A percentile compares a stretch with the other conserved stretches of the same genome.
Conservation (phyloP, 2,888 invertebrate species). For the Ophonus ardosiacus region DNA sequence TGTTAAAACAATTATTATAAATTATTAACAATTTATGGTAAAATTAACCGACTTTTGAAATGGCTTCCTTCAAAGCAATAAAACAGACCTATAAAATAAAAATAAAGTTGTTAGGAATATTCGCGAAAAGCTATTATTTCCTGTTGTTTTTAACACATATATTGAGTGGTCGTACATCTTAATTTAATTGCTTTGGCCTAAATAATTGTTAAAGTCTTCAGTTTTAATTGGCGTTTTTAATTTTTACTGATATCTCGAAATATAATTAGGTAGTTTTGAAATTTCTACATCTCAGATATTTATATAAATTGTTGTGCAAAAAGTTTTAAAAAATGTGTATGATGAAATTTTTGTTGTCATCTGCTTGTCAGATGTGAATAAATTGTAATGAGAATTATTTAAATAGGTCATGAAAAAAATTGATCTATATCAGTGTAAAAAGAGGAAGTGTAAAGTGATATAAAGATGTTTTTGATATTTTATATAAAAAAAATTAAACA, state of each 20-base stretch:
- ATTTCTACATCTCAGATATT: too few relatives aligned
- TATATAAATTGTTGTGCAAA: too few relatives aligned
- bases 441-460: too few relatives aligned
- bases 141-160: not conserved
- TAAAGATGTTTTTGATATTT: too few relatives aligned
- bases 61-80: constrained; percentile 20
- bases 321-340: too few relatives aligned
- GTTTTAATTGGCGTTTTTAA: not conserved
- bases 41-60: constrained; percentile 33
- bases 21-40: constrained; percentile 18
- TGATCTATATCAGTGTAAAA: too few relatives aligned
- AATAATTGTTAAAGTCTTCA: not conserved
- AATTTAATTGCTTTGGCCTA: not conserved
- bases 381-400: too few relatives aligned
- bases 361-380: too few relatives aligned
- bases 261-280: not conserved
- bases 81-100: constrained; percentile 2
- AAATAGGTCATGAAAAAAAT: too few relatives aligned
- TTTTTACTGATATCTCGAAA: not conserved
- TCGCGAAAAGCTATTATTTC: not conserved
- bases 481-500: too few relatives aligned
- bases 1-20: constrained; percentile 28
- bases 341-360: too few relatives aligned
- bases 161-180: not conserved
- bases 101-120: not conserved